Evolutionary conservation across 1,140 invertebrate species (phyloP).

Genomic region (Drosophila lacertosa): DNA sequence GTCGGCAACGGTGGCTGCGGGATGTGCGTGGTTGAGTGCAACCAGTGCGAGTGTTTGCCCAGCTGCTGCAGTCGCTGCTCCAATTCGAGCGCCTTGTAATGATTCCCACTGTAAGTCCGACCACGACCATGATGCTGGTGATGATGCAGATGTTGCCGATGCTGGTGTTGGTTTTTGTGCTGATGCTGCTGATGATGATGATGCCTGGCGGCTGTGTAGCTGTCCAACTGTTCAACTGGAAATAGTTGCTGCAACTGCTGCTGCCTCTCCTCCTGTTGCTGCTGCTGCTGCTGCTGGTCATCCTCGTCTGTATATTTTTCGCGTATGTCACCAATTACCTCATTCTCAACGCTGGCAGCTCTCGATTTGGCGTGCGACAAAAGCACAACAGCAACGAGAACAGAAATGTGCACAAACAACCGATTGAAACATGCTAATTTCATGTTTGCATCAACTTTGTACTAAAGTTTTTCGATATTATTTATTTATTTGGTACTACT

Average conservation of each 20-base stretch:
- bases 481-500: constrained; percentile 23
- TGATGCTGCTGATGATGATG: constrained; percentile 44
- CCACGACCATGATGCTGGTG: constrained; percentile 28
- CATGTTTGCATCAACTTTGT: constrained; percentile 55
- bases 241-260: constrained; percentile 7
- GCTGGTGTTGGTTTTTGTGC: constrained; percentile 21
- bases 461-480: constrained; percentile 11
- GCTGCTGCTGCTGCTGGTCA: constrained; percentile 1
- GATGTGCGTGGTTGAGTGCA: constrained; percentile 9
- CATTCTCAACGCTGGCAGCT: constrained; percentile 49
- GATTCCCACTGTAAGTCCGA: constrained; percentile 37
- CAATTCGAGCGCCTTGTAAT: constrained; percentile 57
- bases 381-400: constrained; percentile 42
- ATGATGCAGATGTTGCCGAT: constrained; percentile 37
- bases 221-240: constrained; percentile 23
- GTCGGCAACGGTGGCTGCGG: background rate
- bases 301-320: constrained; percentile 41
- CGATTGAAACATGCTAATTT: constrained; percentile 47
- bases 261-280: background rate
- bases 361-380: constrained; percentile 10
- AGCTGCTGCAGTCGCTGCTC: constrained; percentile 61
- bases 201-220: constrained; percentile 24
- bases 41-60: constrained; percentile 54
- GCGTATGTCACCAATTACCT: constrained; percentile 70
- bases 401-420: constrained; percentile 45